Base-by-base conservation (phyloP, 2,113 vertebrate species). In the Aviceda subcristata region DNA sequence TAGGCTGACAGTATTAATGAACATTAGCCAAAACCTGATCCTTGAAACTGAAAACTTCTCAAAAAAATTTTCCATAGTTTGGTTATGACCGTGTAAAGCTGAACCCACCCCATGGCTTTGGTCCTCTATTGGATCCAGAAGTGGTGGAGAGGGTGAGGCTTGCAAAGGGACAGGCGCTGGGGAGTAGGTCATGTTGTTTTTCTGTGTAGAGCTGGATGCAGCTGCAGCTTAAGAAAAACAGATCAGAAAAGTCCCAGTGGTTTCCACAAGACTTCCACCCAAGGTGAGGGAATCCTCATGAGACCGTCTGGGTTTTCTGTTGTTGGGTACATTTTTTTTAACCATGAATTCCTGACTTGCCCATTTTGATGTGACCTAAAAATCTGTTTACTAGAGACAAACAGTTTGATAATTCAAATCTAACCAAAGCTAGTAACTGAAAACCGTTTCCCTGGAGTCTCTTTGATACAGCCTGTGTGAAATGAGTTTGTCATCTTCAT, bases 181-280 rank as follows among this genome's bases (percentile, higher is more conserved):
- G 76, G 80, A 91, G 8, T 67, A 82, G 34, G 27, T 94, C 51
- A 32, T 48, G 76, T n/a, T 91, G 50, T 87, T 94, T 94, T 85
- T 62, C 84, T 78, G 16, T n/a, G 12, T 32, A 57, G 66, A 79
- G n/a, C 45, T 94, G n/a, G 8, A 92, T 73, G 89, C 94, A 95
- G 92, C 92, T 97, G 96, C 80, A 95, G 45, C n/a, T 71, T 82
- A 75, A 94, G 73, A 78, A 93, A 94, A 94, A 92, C 53, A 94
- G 23, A 74, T 36, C 83, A 90, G 79, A 90, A 91, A 89, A 90
- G 51, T 24, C 62, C 74, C 57, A 77, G 51, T 32, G 77, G 66
- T 82, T 97, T 96, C 63, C 45, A 83, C 53, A 95, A 90, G 77
- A 50, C n/a, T 94, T 96, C 95, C 48, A 95, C 77, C 66, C 84